These are phyloP conservation scores for Takifugu ocellatus DNA, from an alignment of 2,797 vertebrate species.

Conservation along the genomic window DNA sequence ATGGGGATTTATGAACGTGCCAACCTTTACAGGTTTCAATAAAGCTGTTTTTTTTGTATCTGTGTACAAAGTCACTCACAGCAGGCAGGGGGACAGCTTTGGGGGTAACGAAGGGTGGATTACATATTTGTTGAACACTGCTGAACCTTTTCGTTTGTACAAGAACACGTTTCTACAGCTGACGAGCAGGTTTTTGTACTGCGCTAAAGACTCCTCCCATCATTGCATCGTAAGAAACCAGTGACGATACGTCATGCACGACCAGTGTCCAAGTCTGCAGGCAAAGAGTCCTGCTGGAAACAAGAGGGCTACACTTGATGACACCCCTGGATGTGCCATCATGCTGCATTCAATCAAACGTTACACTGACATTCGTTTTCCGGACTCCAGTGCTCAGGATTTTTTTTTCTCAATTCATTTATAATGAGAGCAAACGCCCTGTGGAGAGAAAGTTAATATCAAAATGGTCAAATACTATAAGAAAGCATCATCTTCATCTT, in stretches of 20 bases:
- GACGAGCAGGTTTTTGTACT: constrained; percentile 32
- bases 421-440: constrained; percentile 36
- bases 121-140: constrained; percentile 73
- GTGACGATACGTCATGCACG: constrained; percentile 14
- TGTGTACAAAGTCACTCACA: constrained; percentile 83
- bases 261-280: constrained; percentile 24
- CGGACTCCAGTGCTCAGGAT: constrained; percentile 21
- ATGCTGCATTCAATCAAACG: constrained; percentile 33
- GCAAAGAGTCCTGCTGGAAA: constrained; percentile 9
- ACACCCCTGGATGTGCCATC: constrained; percentile 22
- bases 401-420: constrained; percentile 17
- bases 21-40: constrained; percentile 84
- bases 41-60: constrained; percentile 53
- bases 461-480: constrained; percentile 35
- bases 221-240: background rate
- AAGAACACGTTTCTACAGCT: constrained; percentile 52
- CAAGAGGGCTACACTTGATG: constrained; percentile 9
- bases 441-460: constrained; percentile 30
- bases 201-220: constrained; percentile 21
- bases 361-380: constrained; percentile 21
- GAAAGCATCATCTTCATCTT: constrained; percentile 26
- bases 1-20: constrained; percentile 88
- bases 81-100: constrained; percentile 84
- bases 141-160: constrained; percentile 45
- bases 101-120: constrained; percentile 83